These are phyloP conservation scores for Pampusana beccarii DNA, from an alignment of 2,113 vertebrate genomes.

Conservation along the genomic window DNA sequence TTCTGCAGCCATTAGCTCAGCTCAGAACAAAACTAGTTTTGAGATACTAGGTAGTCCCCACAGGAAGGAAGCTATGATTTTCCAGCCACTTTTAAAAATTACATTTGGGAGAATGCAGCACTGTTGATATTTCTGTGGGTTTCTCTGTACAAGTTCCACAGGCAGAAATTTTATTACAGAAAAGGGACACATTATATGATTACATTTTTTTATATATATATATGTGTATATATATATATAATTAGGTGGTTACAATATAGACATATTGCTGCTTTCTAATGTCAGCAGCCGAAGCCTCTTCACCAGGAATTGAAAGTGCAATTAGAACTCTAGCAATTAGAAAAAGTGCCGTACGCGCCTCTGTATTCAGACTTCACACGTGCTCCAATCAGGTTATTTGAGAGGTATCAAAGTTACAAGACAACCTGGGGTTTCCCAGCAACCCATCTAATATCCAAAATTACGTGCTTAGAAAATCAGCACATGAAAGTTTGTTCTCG, in stretches of 20 bases:
- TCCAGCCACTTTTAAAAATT: background rate
- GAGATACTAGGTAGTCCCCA: background rate
- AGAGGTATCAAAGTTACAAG: background rate
- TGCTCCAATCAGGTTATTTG: background rate
- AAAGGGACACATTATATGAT: constrained; percentile 36
- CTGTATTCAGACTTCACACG: constrained; percentile 13
- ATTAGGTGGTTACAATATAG: constrained; percentile 73
- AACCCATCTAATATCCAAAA: constrained; percentile 51
- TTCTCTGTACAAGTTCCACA: constrained; percentile 55
- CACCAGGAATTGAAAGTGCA: constrained; percentile 60
- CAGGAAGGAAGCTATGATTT: background rate
- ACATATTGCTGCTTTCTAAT: constrained; percentile 56
- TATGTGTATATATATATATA: background rate
- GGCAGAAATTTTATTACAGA: constrained; percentile 6
- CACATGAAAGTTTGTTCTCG: background rate
- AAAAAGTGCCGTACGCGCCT: constrained; percentile 31
- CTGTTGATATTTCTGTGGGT: constrained; percentile 51
- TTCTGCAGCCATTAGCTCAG: background rate
- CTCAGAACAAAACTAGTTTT: background rate
- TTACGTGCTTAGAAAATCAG: background rate
- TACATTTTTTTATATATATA: background rate
- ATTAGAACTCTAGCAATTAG: constrained; percentile 66
- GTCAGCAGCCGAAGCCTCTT: constrained; percentile 67
- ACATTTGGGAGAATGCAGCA: background rate
- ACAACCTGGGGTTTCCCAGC: constrained; percentile 32